Base-by-base conservation (phyloP, 2,113 vertebrate species). In the Sula dactylatra region DNA sequence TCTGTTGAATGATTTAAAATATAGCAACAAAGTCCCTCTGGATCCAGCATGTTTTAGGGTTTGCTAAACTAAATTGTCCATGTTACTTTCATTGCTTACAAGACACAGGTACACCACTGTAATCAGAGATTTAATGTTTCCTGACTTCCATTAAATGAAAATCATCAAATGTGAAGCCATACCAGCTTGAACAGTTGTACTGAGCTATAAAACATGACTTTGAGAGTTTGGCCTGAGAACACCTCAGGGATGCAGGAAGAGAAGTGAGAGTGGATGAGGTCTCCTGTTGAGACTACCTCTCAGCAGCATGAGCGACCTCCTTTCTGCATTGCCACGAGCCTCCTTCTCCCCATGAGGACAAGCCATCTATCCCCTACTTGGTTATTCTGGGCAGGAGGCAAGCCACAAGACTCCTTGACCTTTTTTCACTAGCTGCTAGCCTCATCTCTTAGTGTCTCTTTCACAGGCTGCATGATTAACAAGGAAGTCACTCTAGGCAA, bases 1-100 rank as follows among this genome's bases (percentile, higher is more conserved):
- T 79, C n/a, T 90, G 16, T 80, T 82, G 36, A 76, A 70, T 58
- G 16, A 87, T 69, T 93, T 95, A 91, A 94, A 94, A 90, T 66
- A 54, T 1, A 85, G 22, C 50, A 52, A 27, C 52, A 86, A 88
- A 93, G 79, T 70, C 72, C 72, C 56, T 20, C 54, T 93, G 65
- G n/a, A 85, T 76, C 45, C 18, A 56, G n/a, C 32, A 85, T 16
- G 21, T 79, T 93, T 87, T 59, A 82, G 54, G 36, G n/a, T 86
- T 94, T 89, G 74, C 58, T 87, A 73, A 93, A 72, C 55, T 85
- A 52, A 91, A 74, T 76, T 69, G 52, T 67, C 72, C 40, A n/a
- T 54, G 27, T 12, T 88, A n/a, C 31, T 92, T 82, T 70, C 64
- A 52, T 44, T 64, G 45, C 49, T 83, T 52, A 66, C 69, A 54